Conservation (phyloP, 2,888 invertebrate genomes). For the Phalera bucephala region DNA sequence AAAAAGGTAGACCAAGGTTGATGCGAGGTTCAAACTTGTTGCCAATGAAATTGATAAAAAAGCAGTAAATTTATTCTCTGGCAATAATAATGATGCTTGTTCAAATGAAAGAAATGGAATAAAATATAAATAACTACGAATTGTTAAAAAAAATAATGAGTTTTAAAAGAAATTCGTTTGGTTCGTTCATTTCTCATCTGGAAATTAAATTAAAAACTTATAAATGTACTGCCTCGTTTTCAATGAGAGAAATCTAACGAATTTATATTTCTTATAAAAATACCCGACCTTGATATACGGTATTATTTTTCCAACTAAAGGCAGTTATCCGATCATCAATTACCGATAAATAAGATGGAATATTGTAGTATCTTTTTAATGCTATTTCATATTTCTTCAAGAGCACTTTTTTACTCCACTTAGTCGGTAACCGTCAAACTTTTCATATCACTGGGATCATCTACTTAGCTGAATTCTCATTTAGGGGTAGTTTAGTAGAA, state of each 20-base stretch:
- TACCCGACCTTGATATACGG: too few relatives aligned
- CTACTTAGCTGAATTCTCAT: conserved; percentile 47
- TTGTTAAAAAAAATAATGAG: not conserved
- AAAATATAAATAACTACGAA: not conserved
- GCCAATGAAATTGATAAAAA: not conserved
- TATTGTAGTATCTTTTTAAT: conserved; percentile 37
- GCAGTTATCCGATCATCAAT: conserved; percentile 2
- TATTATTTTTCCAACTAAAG: too few relatives aligned
- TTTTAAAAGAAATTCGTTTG: not conserved
- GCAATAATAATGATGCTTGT: not conserved
- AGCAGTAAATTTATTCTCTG: not conserved
- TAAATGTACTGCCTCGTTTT: too few relatives aligned
- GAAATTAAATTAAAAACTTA: too few relatives aligned
- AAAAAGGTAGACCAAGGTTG: not conserved
- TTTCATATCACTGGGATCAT: conserved; percentile 59
- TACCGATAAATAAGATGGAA: conserved; percentile 21
- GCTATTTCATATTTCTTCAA: conserved; percentile 49
- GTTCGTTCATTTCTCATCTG: too few relatives aligned
- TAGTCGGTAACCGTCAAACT: conserved; percentile 52
- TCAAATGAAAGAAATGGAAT: not conserved
- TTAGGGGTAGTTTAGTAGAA: conserved; percentile 38
- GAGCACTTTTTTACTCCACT: conserved; percentile 51
- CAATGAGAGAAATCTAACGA: too few relatives aligned
- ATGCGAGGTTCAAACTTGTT: not conserved
- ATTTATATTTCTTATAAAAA: too few relatives aligned